Percentiles rank a stretch among this genome's conserved stretches.
Evolutionary conservation across 2,888 invertebrate genomes (phyloP).

Genomic region (Sericinus montela): DNA sequence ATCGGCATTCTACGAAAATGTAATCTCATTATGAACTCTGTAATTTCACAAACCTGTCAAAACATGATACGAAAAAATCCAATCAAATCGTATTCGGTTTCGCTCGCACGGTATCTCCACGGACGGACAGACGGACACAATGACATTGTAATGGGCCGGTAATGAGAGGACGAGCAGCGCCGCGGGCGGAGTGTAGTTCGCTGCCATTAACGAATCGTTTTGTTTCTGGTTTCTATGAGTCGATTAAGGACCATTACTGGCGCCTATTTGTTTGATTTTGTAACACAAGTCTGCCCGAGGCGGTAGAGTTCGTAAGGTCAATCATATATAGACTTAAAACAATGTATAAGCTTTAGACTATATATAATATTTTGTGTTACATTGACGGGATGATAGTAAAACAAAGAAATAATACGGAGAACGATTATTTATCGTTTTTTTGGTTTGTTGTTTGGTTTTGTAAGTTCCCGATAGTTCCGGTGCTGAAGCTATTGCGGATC

Average conservation of each 20-base stretch:
- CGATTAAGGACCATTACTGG: constrained; percentile 14
- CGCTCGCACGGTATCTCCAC: not conserved
- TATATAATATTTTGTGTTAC: no score
- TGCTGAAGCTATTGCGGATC: no score
- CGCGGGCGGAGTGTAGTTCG: constrained; percentile 25
- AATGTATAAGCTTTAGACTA: no score
- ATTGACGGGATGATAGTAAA: no score
- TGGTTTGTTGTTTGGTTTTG: no score
- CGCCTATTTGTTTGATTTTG: constrained; percentile 10
- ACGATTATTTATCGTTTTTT: no score
- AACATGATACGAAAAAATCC: constrained; percentile 7
- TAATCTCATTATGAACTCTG: not conserved
- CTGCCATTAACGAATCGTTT: constrained; percentile 16
- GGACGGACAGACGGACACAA: constrained; percentile 31
- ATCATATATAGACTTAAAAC: constrained; percentile 11
- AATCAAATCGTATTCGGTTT: constrained; percentile 13
- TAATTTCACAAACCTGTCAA: not conserved
- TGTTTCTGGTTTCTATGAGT: constrained; percentile 12
- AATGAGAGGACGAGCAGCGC: constrained; percentile 32
- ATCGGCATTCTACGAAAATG: no score
- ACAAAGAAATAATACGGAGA: no score
- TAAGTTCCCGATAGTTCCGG: no score
- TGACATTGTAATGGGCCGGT: constrained; percentile 38
- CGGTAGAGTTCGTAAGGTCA: constrained; percentile 2
- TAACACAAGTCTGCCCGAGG: not conserved